Percentiles rank a stretch among this genome's conserved stretches.
phyloP scores from a whole-genome alignment of 2,113 vertebrate genomes.

The Muntiacus reevesi region DNA sequence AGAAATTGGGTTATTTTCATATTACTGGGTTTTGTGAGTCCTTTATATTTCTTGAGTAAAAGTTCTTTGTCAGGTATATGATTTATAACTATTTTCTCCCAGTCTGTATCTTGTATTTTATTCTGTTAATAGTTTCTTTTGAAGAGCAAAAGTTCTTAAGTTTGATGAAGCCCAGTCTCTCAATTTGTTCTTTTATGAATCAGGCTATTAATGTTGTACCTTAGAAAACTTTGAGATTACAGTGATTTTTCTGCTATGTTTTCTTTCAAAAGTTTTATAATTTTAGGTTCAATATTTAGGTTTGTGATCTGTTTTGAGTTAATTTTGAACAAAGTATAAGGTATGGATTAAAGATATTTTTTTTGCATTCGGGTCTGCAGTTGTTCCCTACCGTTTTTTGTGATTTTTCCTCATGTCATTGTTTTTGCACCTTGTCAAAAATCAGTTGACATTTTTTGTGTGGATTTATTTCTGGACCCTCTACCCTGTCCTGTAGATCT shows the following conservation, averaged over 20 bases:
- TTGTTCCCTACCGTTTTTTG: accelerated
- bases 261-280: not conserved
- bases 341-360: accelerated
- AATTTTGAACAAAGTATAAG: not conserved
- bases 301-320: not conserved
- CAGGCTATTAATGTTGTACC: not conserved
- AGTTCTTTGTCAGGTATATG: not conserved
- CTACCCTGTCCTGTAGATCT: accelerated
- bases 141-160: not conserved
- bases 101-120: not conserved
- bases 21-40: not conserved
- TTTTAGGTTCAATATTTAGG: not conserved
- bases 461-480: not conserved
- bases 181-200: not conserved
- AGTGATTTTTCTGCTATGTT: not conserved
- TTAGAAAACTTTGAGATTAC: not conserved
- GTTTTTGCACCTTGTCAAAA: not conserved
- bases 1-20: not conserved
- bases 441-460: too few species aligned
- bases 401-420: not conserved
- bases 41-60: not conserved
- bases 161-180: not conserved
- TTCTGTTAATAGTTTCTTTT: not conserved
- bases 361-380: accelerated
- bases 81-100: not conserved